Percentiles rank a stretch among this genome's conserved stretches.
phyloP scores from a whole-genome alignment of 2,888 invertebrate genomes.

The Lomographa bimaculata region DNA sequence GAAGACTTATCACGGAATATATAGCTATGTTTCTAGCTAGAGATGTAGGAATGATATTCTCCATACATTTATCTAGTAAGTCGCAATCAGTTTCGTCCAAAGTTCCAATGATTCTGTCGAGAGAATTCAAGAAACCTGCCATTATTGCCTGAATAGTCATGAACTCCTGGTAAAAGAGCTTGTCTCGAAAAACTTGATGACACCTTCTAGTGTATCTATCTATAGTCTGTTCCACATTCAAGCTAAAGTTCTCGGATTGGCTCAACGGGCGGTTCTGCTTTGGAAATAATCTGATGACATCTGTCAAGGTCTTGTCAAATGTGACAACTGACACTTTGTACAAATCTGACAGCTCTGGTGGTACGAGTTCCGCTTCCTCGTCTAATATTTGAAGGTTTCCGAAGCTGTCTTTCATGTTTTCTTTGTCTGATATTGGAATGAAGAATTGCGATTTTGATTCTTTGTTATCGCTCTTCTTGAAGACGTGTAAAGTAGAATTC shows the following conservation, averaged over 20 bases:
- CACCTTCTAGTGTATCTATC: slow-evolving; percentile 75
- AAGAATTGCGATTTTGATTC: slow-evolving; percentile 79
- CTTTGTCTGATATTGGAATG: slow-evolving; percentile 66
- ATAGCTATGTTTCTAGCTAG: slow-evolving; percentile 66
- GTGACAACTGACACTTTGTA: slow-evolving; percentile 54
- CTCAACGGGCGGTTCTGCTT: slow-evolving; percentile 75
- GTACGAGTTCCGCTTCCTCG: slow-evolving; percentile 59
- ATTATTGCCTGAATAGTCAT: slow-evolving; percentile 64
- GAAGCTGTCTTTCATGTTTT: slow-evolving; percentile 59
- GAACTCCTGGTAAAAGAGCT: slow-evolving; percentile 74
- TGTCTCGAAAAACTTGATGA: slow-evolving; percentile 78
- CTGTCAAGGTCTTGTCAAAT: slow-evolving; percentile 66
- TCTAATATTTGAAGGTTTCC: slow-evolving; percentile 68
- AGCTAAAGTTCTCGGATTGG: slow-evolving; percentile 73
- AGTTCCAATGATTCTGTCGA: slow-evolving; percentile 53
- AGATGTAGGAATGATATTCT: slow-evolving; percentile 58
- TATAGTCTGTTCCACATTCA: slow-evolving; percentile 69
- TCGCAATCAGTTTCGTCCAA: slow-evolving; percentile 72
- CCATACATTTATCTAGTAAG: slow-evolving; percentile 69
- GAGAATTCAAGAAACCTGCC: slow-evolving; percentile 56
- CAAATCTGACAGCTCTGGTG: slow-evolving; percentile 65
- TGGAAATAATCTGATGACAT: slow-evolving; percentile 69
- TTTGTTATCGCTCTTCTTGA: slow-evolving; percentile 69
- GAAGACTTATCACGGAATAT: slow-evolving; percentile 72
- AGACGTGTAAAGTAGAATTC: slow-evolving; percentile 64